These are phyloP conservation scores for Jacana jacana DNA, from an alignment of 2,113 vertebrate genomes.

Conservation along the genomic window DNA sequence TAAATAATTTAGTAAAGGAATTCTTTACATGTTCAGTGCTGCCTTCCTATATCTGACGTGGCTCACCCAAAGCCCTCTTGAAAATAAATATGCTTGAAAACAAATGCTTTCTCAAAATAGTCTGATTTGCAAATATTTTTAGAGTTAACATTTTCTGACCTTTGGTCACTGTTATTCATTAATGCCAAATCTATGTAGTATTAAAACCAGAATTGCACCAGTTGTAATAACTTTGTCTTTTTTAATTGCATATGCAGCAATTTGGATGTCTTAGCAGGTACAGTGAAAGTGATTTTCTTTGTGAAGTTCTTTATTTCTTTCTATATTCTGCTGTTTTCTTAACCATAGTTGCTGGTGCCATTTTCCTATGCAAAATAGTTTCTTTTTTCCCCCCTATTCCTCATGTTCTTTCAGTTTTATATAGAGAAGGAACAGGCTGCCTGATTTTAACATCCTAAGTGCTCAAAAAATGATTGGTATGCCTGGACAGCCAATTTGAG, in stretches of 20 bases:
- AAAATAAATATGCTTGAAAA: neutral
- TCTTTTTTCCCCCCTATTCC: neutral
- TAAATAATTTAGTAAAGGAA: conserved; percentile 46
- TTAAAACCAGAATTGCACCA: neutral
- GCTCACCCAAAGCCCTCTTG: neutral
- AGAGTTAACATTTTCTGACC: neutral
- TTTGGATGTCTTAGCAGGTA: neutral
- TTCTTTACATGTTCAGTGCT: neutral
- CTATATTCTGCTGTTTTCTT: neutral
- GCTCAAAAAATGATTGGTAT: neutral
- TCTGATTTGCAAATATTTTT: neutral
- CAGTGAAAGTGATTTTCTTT: neutral
- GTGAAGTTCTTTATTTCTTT: neutral
- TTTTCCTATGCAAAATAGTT: conserved; percentile 1
- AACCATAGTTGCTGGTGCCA: neutral
- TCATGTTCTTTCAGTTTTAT: neutral
- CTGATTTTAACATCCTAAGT: neutral
- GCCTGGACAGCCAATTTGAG: neutral
- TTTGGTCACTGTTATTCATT: neutral
- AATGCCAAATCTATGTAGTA: neutral
- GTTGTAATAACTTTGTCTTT: neutral
- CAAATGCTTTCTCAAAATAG: neutral
- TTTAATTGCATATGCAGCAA: neutral
- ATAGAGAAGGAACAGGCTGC: neutral
- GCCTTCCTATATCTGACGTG: neutral